Base-by-base conservation (phyloP, 2,797 vertebrate genomes). In the Pygocentrus nattereri region DNA sequence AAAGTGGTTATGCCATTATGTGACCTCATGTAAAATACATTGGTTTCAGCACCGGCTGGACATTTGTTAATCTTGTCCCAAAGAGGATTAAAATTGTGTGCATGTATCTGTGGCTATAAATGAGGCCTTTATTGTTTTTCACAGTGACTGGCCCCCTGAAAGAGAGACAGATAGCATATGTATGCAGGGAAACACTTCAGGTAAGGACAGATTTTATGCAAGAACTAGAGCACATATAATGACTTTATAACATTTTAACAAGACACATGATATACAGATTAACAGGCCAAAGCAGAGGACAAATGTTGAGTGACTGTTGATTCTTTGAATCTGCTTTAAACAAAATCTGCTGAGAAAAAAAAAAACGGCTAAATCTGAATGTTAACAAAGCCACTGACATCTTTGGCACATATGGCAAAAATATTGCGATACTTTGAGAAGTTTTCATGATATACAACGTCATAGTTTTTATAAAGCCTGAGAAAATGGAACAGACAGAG, bases 121-220 rank as follows among this genome's bases (percentile, higher is more conserved):
- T 76, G 34, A 68, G 27, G 58, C 34, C 52, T 58, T 44, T 78
- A 59, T 78, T 56, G 16, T 85, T 54, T n/a, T 88, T 80, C 81
- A 3, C 92, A 97, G 96, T 96, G 85, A 96, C 96, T 0, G 96
- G 96, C 0, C 96, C 96, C 12, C 88, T 97, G 70, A 95, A 95
- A 83, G 96, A 97, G 87, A 96, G 95, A 47, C 96, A 97, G 93
- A 97, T 97, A 0, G 96, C 96, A 1, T 97, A 95, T 0, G 92
- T 97, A 52, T 96, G 96, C 92, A 91, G 96, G 83, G 96, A 97
- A 88, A 97, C 96, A 0, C 93, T 97, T 30, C 96, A 97, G 96
- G 96, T 97, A 64, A 85, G 74, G 10, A 71, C 50, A 70, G 3
- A 23, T 31, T 19, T n/a, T 8, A 27, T 62, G 12, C 47, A 58